These are phyloP conservation scores for Grapholita molesta DNA, from an alignment of 1,140 invertebrate genomes.

Conservation along the genomic window DNA sequence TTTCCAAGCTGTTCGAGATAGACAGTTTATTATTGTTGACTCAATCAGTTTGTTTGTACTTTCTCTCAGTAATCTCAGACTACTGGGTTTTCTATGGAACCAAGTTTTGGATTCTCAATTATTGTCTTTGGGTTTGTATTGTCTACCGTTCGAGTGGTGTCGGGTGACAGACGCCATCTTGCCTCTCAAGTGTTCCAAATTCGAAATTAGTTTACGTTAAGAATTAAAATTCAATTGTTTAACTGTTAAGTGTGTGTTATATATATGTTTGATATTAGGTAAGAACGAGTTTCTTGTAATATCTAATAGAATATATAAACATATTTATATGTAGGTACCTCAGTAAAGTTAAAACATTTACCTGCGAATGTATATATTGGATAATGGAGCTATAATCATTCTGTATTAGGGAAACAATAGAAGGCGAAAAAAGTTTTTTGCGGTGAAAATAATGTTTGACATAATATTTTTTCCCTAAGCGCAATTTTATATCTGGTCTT, in stretches of 20 bases:
- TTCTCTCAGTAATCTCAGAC: constrained; percentile 37
- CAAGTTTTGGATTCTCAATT: constrained; percentile 47
- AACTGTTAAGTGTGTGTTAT: neutral
- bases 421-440: too few relatives aligned
- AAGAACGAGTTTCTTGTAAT: too few relatives aligned
- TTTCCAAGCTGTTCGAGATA: constrained; percentile 22
- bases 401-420: too few relatives aligned
- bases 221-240: neutral
- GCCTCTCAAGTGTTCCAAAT: constrained; percentile 44
- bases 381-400: too few relatives aligned
- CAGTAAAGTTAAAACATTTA: too few relatives aligned
- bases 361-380: too few relatives aligned
- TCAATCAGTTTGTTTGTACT: constrained; percentile 37
- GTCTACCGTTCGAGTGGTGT: constrained; percentile 41
- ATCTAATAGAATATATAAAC: too few relatives aligned
- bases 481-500: too few relatives aligned
- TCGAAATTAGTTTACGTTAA: constrained; percentile 47
- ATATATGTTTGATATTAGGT: neutral
- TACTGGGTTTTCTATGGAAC: constrained; percentile 44
- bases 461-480: too few relatives aligned
- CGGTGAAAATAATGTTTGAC: too few relatives aligned
- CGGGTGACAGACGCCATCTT: constrained; percentile 38
- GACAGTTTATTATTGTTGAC: constrained; percentile 35
- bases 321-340: too few relatives aligned
- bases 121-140: constrained; percentile 46